Percentiles rank a stretch among this genome's conserved stretches.
phyloP scores from a whole-genome alignment of 2,888 invertebrate species.

The Chalcis sispes region DNA sequence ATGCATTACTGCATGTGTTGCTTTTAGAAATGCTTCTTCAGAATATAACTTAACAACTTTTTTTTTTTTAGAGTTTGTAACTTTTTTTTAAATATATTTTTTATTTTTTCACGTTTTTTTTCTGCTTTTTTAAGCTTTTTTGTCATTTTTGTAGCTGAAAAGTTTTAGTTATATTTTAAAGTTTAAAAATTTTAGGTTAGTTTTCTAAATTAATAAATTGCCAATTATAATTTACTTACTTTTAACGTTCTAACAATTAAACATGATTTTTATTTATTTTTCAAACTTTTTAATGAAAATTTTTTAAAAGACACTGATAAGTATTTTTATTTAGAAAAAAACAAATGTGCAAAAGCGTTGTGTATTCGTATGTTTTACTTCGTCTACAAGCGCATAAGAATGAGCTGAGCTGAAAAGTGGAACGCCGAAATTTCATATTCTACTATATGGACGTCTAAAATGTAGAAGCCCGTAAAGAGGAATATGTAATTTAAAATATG shows the following conservation, averaged over 20 bases:
- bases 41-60: slow-evolving; percentile 13
- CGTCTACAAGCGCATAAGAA: not conserved
- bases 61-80: not conserved
- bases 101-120: not conserved
- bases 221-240: not conserved
- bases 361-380: not conserved
- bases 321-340: not conserved
- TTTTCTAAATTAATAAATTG: no score
- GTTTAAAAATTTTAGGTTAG: no score
- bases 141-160: not conserved
- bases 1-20: slow-evolving; percentile 12
- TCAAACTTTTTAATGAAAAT: not conserved
- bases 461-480: no score
- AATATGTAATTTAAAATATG: not conserved
- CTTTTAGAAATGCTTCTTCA: not conserved
- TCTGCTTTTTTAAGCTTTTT: slow-evolving; percentile 10
- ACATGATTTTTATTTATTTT: not conserved
- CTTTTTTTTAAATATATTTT: slow-evolving; percentile 1
- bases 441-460: not conserved
- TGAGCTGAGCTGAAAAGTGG: not conserved
- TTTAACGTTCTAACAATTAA: no score
- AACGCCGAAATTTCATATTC: not conserved
- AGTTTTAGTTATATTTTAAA: not conserved
- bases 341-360: not conserved
- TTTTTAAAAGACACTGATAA: not conserved